A percentile compares a stretch with the other conserved stretches of the same genome.
Evolutionary conservation across 2,113 vertebrate species (phyloP).

Genomic region (Cromileptes altivelis): DNA sequence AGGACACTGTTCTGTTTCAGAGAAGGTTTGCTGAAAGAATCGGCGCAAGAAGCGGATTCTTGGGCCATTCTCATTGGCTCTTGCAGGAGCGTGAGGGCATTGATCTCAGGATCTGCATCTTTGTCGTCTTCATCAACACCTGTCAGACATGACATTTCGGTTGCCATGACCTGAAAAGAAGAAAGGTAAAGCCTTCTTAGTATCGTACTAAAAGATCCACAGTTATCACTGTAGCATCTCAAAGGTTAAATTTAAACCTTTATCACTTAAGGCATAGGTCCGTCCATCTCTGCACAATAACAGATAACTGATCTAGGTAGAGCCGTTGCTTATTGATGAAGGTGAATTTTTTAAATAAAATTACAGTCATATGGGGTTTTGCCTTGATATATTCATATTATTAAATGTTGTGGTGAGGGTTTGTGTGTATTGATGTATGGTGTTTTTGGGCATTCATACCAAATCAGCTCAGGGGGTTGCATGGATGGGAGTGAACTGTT

Average conservation of each 20-base stretch:
- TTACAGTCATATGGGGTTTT: not conserved
- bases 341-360: not conserved
- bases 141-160: slow-evolving; percentile 91
- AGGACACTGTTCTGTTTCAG: slow-evolving; percentile 85
- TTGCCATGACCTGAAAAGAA: slow-evolving; percentile 79
- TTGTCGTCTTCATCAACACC: slow-evolving; percentile 92
- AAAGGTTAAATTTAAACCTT: not conserved
- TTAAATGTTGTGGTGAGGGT: too few relatives aligned
- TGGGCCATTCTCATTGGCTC: slow-evolving; percentile 88
- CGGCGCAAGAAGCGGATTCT: slow-evolving; percentile 65
- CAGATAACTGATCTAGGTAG: not conserved
- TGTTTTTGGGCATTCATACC: not conserved
- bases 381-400: too few relatives aligned
- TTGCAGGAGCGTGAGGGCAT: slow-evolving; percentile 86
- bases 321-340: not conserved
- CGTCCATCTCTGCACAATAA: not conserved
- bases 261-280: not conserved
- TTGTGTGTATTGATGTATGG: not conserved
- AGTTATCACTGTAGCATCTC: not conserved
- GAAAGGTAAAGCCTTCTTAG: slow-evolving; percentile 65
- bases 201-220: not conserved
- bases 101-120: slow-evolving; percentile 87
- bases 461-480: too few relatives aligned
- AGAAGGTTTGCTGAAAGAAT: slow-evolving; percentile 72
- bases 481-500: too few relatives aligned